phyloP scores from a whole-genome alignment of 2,797 vertebrate species.

The Chelon auratus region DNA sequence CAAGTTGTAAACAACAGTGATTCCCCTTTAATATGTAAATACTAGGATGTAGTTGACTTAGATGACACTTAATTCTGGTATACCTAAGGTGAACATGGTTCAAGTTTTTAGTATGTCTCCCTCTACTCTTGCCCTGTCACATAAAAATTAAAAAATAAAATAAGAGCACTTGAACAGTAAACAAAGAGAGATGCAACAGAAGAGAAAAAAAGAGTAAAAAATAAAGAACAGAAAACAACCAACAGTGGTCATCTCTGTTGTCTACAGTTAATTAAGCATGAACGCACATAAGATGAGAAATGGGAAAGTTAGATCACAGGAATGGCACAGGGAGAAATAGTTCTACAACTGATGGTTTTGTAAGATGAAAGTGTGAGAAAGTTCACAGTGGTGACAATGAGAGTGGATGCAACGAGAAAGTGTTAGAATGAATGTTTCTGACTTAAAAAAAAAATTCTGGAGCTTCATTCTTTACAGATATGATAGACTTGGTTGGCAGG shows the following conservation, averaged over 20 bases:
- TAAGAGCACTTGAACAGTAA: neutral
- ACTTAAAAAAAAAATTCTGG: conserved; percentile 27
- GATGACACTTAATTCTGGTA: neutral
- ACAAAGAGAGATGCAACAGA: too few species aligned
- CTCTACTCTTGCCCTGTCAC: neutral
- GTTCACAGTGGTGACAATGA: neutral
- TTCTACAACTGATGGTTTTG: neutral
- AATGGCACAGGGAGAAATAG: neutral
- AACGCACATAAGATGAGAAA: neutral
- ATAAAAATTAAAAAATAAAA: neutral
- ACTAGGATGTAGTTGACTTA: neutral
- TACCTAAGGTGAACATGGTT: neutral
- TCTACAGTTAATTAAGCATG: neutral
- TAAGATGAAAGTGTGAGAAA: conserved; percentile 1
- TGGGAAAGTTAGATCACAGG: neutral
- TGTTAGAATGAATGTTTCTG: neutral
- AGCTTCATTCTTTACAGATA: conserved; percentile 17
- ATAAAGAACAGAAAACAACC: too few species aligned
- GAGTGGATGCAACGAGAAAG: neutral
- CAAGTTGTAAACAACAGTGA: too few species aligned
- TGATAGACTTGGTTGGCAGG: conserved; percentile 17
- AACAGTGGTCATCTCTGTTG: too few species aligned
- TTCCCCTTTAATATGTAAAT: neutral
- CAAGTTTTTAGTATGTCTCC: neutral
- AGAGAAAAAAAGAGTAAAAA: too few species aligned